Base-by-base conservation (phyloP, 1,140 invertebrate genomes). In the Odontomachus brunneus region DNA sequence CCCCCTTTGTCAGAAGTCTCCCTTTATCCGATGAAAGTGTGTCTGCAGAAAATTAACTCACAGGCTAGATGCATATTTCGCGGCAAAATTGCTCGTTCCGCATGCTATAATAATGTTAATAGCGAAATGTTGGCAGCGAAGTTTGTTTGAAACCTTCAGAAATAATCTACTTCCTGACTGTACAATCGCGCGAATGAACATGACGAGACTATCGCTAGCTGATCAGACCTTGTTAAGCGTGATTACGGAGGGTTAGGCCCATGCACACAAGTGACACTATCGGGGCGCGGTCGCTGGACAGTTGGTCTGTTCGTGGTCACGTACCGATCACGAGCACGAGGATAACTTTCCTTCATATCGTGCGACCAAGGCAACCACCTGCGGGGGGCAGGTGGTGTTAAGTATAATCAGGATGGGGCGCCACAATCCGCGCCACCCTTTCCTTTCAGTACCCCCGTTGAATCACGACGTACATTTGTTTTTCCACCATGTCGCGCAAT, bases 331-430 rank as follows among this genome's bases (percentile, higher is more conserved):
- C 84, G 65, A 63, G 71, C 57, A 63, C 22, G 80, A 89, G 90
- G 89, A 91, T 89, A 90, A 89, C 92, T 92, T 90, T 88, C 87
- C 86, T 19, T 22, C n/a, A 24, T 80, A 75, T 80, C 65, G 83
- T 86, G 85, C 84, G 88, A 87, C 86, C 38, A 7, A 82, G 72
- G 49, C 84, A 91, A 91, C 89, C 92, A 92, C 92, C 92, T 93
- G 92, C 91, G 86, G 90, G 83, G 92, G 91, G 91, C 92, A 93
- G 92, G 92, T 93, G 92, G 89, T 91, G 86, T 78, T 82, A 82
- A 74, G 82, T 85, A 78, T 91, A 89, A 92, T 92, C 91, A 90
- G 86, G 89, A 84, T 89, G 82, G 88, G 91, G 91, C 88, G 87
- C 86, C 87, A 44, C 65, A 89, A 91, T 91, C 88, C 89, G 82